Evolutionary conservation across 2,797 vertebrate species (phyloP), one percentile per base, ranked within the genome.

Genomic region (Delichon dasypus): DNA sequence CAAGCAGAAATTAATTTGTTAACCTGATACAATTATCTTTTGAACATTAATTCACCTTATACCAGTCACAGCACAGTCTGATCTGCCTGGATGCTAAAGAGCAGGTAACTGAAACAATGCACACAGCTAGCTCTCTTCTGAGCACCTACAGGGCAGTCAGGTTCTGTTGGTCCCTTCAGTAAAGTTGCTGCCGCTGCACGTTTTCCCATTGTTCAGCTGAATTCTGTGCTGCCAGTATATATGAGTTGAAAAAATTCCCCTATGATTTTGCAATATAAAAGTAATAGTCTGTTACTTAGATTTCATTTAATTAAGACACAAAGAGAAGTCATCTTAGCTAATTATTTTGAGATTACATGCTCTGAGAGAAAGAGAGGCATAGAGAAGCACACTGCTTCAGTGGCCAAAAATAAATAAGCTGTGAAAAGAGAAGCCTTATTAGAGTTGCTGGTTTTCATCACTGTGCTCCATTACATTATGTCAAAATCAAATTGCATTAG

Each of bases 401-500:
- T 10, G 2, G 53, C 61, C n/a, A 65, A 62, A 88, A 90, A 71
- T 76, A 85, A 84, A 64, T 57, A 94, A 88, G 30, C 61, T 94
- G 66, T 60, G 55, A 72, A 84, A 82, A 90, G 77, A 80, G 21
- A 47, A 76, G 26, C 57, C 32, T 34, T 70, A 77, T 67, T 90
- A 81, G 40, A 23, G 57, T 34, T 81, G 44, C 54, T 91, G 70
- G 11, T 96, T 93, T 75, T 91, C 62, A 90, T 88, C 74, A 62
- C 70, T 45, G 18, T 84, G 47, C 45, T 96, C 77, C 67, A 55
- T 80, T 75, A 76, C 61, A 68, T 93, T 91, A 55, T 71, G 79
- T 83, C 64, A 93, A 94, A 88, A 89, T 68, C 62, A 71, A 91
- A 73, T 90, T 93, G 42, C 70, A 68, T 90, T 84, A 83, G 72